Conservation (phyloP, 2,113 vertebrate species). For the Chamaea fasciata region DNA sequence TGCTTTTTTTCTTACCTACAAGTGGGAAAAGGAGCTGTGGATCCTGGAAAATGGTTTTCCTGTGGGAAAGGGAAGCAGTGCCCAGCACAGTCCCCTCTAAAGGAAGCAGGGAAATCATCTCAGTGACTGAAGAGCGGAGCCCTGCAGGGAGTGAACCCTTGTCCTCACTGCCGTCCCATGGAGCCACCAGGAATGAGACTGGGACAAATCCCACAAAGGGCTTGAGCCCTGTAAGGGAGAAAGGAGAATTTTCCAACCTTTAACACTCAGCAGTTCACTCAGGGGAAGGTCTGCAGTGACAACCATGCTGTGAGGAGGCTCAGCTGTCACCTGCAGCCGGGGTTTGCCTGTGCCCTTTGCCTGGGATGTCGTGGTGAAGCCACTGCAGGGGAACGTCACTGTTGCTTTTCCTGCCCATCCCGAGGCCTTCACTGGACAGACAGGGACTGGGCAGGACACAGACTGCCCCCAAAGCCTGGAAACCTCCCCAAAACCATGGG, state of each 20-base stretch:
- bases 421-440: neutral
- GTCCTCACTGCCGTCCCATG: rapidly evolving
- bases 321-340: neutral
- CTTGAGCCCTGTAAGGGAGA: too few relatives aligned
- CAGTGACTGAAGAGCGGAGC: neutral
- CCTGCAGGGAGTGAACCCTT: neutral
- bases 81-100: neutral
- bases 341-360: neutral
- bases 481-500: neutral
- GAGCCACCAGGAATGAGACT: neutral
- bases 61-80: neutral
- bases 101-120: neutral
- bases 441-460: too few relatives aligned
- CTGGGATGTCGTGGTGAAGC: neutral
- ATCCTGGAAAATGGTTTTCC: neutral
- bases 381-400: rapidly evolving
- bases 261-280: rapidly evolving
- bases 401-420: neutral
- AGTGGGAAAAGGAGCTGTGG: neutral
- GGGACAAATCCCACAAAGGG: neutral
- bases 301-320: rapidly evolving
- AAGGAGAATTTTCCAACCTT: neutral
- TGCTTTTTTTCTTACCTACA: rapidly evolving
- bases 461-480: neutral
- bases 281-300: neutral